These are phyloP conservation scores for Sebastes cheni DNA, from an alignment of 2,797 vertebrate species.

Conservation along the genomic window DNA sequence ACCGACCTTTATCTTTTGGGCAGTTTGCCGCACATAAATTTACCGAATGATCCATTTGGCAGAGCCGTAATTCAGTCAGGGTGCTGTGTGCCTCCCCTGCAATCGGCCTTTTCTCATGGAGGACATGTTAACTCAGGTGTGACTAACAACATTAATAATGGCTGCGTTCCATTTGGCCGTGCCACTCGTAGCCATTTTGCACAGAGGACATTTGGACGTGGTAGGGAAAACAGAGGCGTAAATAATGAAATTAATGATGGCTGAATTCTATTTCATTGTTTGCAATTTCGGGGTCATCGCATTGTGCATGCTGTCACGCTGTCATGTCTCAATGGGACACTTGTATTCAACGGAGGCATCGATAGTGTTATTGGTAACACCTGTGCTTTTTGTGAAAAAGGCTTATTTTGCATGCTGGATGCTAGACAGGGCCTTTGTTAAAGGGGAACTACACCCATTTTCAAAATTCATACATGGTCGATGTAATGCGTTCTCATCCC, in stretches of 20 bases:
- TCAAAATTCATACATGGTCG: no score
- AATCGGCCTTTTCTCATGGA: neutral
- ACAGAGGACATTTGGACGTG: neutral
- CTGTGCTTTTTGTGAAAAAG: neutral
- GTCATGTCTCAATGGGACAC: neutral
- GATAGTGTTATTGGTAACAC: neutral
- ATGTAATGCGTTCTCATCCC: no score
- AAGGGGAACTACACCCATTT: no score
- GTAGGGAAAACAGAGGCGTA: neutral
- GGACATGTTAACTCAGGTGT: conserved; percentile 1
- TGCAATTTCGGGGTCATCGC: neutral
- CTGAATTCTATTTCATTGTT: neutral
- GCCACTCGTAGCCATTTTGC: neutral
- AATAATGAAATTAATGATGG: neutral
- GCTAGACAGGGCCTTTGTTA: no score
- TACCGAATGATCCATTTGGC: neutral
- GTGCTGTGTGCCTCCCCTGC: neutral
- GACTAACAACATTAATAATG: neutral
- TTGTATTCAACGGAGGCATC: neutral
- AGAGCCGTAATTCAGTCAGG: neutral
- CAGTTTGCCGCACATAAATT: neutral
- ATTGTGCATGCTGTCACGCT: neutral
- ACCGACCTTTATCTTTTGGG: neutral
- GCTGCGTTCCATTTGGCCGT: neutral
- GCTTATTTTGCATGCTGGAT: neutral